Evolutionary conservation across 1,140 invertebrate species (phyloP), one percentile per base, ranked within the genome.

Genomic region (Pinna nobilis): DNA sequence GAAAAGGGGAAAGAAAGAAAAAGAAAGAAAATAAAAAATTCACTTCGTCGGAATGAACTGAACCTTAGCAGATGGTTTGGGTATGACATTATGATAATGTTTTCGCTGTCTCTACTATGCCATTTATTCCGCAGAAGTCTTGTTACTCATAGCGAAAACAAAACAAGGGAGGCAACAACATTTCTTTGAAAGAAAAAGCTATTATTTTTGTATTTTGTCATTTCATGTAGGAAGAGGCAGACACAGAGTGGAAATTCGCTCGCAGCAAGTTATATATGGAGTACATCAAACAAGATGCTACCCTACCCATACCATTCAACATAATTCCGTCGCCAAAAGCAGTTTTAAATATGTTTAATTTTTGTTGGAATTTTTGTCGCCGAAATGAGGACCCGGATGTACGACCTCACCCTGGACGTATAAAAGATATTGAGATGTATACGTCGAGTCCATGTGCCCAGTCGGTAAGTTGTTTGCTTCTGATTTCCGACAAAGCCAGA

Each of bases 241-340:
- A 99, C 88, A 94, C 94, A 33, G 97, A 99, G 89, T 99, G 97
- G 98, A 99, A 99, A 90, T 99, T 98, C 88, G 97, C 97, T 2
- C 91, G 98, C n/a, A 87, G 84, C 80, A 97, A 97, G 90, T 90
- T 99, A 18, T 99, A 97, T 96, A 97, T 99, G 82, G 98, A 96
- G 88, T 99, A 98, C 90, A 99, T 99, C 87, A 97, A 98, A 89
- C 97, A 98, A 88, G 97, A 97, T 9, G 96, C 94, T 3, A 99
- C 97, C 0, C 94, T 95, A 32, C 97, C 98, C 3, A 96, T 97
- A 18, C 98, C 97, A 0, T 99, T 99, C 88, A 99, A 99, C 91
- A 94, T 84, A 7, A 80, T 89, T 53, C 88, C 88, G 5, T 86
- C 82, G 39, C 86, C 85, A 6, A 89, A 90, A 61, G 80, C 85